Evolutionary conservation across 2,797 vertebrate species (phyloP).

Genomic region (Acanthis flammea): DNA sequence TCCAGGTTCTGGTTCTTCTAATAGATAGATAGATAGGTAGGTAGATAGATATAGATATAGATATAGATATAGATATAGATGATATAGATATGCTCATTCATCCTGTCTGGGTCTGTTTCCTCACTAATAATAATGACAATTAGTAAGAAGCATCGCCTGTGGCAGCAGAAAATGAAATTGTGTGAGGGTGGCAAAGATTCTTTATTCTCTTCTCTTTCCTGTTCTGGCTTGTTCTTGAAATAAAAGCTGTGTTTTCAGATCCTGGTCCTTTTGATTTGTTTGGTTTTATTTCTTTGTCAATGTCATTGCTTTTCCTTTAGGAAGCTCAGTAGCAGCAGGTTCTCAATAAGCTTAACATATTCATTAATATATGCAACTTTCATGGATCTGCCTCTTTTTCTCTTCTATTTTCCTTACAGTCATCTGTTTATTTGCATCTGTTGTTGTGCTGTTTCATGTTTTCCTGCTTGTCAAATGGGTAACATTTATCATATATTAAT

Average conservation of each 20-base stretch:
- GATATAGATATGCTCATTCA: neutral
- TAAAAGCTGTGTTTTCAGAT: neutral
- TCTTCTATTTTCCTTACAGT: neutral
- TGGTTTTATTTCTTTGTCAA: neutral
- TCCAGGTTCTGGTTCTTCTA: neutral
- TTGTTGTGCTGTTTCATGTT: neutral
- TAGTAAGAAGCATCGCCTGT: neutral
- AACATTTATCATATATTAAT: neutral
- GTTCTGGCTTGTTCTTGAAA: neutral
- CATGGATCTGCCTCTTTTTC: neutral
- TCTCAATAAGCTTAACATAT: neutral
- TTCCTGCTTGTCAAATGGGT: neutral
- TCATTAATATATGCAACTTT: neutral
- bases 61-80: too few species aligned
- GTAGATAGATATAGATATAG: too few species aligned
- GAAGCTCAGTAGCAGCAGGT: rapidly evolving
- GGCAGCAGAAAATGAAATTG: neutral
- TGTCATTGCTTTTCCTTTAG: neutral
- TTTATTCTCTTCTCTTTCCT: neutral
- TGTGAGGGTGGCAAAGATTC: neutral
- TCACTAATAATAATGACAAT: neutral
- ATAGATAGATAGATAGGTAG: neutral
- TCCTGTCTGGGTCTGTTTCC: neutral
- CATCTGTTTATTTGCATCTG: neutral
- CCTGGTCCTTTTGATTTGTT: neutral